Percentiles rank a stretch among this genome's conserved stretches.
These are phyloP conservation scores for Monopterus albus DNA, from an alignment of 2,113 vertebrate species.

Conservation along the genomic window DNA sequence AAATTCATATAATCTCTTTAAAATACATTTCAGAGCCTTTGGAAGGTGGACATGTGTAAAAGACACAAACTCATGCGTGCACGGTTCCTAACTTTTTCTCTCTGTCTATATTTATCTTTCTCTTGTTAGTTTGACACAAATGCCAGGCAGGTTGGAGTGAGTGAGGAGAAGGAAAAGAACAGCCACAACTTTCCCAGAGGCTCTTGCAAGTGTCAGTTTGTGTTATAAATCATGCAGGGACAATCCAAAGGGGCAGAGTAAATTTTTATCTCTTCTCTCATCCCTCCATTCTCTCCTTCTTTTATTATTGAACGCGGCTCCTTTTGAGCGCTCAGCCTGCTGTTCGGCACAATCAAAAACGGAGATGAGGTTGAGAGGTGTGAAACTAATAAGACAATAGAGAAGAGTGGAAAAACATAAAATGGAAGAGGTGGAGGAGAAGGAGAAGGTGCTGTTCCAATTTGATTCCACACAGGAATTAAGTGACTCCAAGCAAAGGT, in stretches of 20 bases:
- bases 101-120: constrained; percentile 22
- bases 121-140: constrained; percentile 48
- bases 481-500: constrained; percentile 21
- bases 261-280: constrained; percentile 64
- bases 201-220: constrained; percentile 73
- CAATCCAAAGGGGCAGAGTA: constrained; percentile 70
- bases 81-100: background rate
- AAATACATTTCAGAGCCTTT: background rate
- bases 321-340: constrained; percentile 42
- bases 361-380: background rate
- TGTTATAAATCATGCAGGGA: constrained; percentile 81
- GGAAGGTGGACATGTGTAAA: background rate
- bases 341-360: constrained; percentile 14
- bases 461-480: constrained; percentile 12
- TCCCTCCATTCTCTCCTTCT: constrained; percentile 61
- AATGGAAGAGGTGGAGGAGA: background rate
- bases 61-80: background rate
- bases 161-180: constrained; percentile 41
- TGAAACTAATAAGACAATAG: constrained; percentile 19
- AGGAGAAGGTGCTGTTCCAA: background rate
- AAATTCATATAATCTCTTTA: background rate
- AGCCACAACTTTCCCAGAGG: constrained; percentile 72
- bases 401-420: constrained; percentile 20
- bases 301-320: constrained; percentile 72
- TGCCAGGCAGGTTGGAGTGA: constrained; percentile 32